Base-by-base conservation (phyloP, 2,888 invertebrate genomes). In the Mesochorus sp. region DNA sequence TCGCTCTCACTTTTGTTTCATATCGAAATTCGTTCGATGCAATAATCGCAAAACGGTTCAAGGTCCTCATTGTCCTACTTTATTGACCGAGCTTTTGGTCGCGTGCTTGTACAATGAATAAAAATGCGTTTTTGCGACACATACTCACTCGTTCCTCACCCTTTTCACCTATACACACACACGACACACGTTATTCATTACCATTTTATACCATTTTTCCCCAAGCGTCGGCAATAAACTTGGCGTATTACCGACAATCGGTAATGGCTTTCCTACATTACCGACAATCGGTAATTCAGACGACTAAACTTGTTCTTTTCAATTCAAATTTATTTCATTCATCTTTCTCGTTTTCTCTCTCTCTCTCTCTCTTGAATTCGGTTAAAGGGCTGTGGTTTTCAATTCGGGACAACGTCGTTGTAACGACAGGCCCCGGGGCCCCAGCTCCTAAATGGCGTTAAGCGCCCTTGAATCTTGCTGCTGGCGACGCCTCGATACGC, bases 371-470 rank as follows among this genome's bases (percentile, higher is more conserved):
- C 37, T 39, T 53, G 47, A 59, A n/a, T n/a, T 75, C 24, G 53
- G 53, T 84, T 88, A 90, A 75, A 90, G 89, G 87, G 90, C 90
- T 83, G 90, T 91, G 85, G 90, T 91, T 88, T 89, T 90, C 85
- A 91, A 85, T 81, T 88, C 87, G 88, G 90, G 90, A 88, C 91
- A 91, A 86, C 90, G 89, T 87, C 91, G 89, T 85, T 87, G 88
- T 82, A 89, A 86, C 87, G 89, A 90, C 88, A 90, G 90, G 87
- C 90, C 89, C 90, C 90, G 89, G 89, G 91, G 90, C 89, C 90
- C 90, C 90, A 88, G 88, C 88, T 92, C 93, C 94, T 95, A 95
- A 91, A 95, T 95, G 91, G 95, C 95, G 92, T 95, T 95, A 86
- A 95, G 93, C 85, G 94, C 94, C 88, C 95, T 89, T 81, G 90